phyloP scores from a whole-genome alignment of 2,113 vertebrate genomes.

The Rattus norvegicus region DNA sequence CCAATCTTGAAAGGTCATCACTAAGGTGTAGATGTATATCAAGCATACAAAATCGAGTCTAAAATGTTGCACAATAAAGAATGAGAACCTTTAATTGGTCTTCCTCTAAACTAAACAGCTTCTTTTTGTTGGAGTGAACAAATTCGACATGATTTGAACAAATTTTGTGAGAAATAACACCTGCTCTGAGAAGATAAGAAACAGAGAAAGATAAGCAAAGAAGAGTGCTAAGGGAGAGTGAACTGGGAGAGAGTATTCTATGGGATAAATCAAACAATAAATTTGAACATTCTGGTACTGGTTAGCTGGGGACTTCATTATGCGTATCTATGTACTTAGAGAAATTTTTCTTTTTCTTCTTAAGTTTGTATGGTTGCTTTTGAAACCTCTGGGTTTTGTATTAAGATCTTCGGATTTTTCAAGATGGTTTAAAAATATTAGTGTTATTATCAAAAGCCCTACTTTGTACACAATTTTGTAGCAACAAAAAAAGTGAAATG shows the following conservation, averaged over 20 bases:
- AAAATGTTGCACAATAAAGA: constrained; percentile 21
- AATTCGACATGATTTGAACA: no score
- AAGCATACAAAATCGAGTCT: constrained; percentile 22
- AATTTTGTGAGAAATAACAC: background rate
- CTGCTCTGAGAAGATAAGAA: background rate
- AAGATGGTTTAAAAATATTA: constrained; percentile 13
- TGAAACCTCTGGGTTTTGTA: background rate
- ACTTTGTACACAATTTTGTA: background rate
- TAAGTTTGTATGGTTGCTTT: background rate
- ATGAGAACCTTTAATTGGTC: background rate
- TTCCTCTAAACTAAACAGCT: background rate
- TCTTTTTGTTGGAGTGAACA: constrained; percentile 11
- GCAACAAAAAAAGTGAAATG: background rate
- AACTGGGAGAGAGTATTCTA: background rate
- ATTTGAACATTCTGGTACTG: background rate
- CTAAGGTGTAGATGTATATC: constrained; percentile 16
- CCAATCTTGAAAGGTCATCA: background rate
- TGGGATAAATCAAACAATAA: background rate
- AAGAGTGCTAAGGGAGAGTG: background rate
- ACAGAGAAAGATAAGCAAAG: background rate
- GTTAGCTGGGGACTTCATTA: background rate
- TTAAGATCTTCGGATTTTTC: background rate
- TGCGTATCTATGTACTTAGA: background rate
- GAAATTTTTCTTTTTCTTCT: constrained; percentile 16
- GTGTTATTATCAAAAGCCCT: background rate